These are phyloP conservation scores for Vulpes vulpes DNA, from an alignment of 2,113 vertebrate genomes.

Conservation along the genomic window DNA sequence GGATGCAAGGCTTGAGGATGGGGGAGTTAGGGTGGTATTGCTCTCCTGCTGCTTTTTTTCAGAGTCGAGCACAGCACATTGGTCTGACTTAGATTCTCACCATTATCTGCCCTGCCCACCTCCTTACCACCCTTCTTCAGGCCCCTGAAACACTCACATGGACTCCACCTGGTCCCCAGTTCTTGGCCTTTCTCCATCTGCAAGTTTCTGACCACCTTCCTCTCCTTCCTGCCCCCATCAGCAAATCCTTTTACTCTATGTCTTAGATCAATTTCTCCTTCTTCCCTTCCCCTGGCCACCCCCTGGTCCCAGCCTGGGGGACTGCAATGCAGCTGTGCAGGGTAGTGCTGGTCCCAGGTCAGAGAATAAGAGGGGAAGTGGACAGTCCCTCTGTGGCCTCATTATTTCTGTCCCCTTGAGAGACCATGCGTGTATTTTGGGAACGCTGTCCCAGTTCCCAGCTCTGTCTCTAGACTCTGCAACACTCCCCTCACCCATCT, in stretches of 20 bases:
- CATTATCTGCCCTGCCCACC: neutral
- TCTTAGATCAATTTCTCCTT: neutral
- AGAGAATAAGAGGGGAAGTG: neutral
- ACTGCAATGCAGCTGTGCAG: neutral
- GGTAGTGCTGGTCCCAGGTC: neutral
- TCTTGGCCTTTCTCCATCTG: neutral
- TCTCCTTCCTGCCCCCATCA: neutral
- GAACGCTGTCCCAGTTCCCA: neutral
- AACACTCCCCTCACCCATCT: neutral
- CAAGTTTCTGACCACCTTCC: neutral
- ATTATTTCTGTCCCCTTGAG: neutral
- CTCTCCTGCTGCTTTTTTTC: neutral
- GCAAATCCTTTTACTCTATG: neutral
- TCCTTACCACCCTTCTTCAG: neutral
- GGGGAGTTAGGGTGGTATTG: neutral
- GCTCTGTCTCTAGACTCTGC: neutral
- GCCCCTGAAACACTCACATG: neutral
- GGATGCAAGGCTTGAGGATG: neutral
- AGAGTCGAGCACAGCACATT: neutral
- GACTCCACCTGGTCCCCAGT: neutral
- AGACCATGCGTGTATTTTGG: neutral
- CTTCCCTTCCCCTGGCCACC: too few relatives aligned
- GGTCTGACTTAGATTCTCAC: neutral
- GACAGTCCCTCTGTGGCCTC: neutral
- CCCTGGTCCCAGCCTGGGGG: neutral